Evolutionary conservation across 2,113 vertebrate genomes (phyloP), one percentile per base, ranked within the genome.

Genomic region (Herpetotheres cachinnans): DNA sequence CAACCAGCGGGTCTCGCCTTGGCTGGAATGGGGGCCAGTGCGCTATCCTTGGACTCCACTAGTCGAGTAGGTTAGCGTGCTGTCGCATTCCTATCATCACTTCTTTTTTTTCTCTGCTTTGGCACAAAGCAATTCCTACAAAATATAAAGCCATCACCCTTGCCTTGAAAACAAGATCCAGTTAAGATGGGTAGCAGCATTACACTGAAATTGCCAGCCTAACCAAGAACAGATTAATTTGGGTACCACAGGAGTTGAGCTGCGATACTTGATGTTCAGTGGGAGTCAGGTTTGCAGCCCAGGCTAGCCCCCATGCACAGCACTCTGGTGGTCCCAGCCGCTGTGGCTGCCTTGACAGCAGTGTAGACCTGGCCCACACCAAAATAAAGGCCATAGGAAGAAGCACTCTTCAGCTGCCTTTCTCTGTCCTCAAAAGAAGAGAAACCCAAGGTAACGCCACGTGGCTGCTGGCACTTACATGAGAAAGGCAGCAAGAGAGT

Each of bases 361-460:
- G 5, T 5, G 6, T 47, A 52, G 47, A 47, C 18, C 36, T 80
- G 69, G 38, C 24, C 59, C 26, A 32, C 4, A 2, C 42, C 10
- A 3, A 69, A 86, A 61, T 16, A 34, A 34, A 42, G 38, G 26
- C 55, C 3, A 0, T 19, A 34, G 50, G 58, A 81, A 44, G 38
- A 44, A n/a, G 26, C 0, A 0, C 13, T 78, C n/a, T 74, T 66
- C n/a, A 86, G 5, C 59, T 1, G 1, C 27, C n/a, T 79, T 76
- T 32, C 40, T 84, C 16, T 16, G 1, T 27, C 40, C 38, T 94
- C 32, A 32, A 1, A 50, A 62, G 55, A 26, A 27, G 54, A 86
- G 65, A 89, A 81, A 27, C 16, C 26, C 30, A 42, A 34, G 18
- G 25, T 65, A 52, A 72, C 42, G 38, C 4, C 34, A n/a, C 5